A percentile compares a stretch with the other conserved stretches of the same genome.
These are phyloP conservation scores for Uropsilus gracilis DNA, from an alignment of 2,113 vertebrate species.

Conservation along the genomic window DNA sequence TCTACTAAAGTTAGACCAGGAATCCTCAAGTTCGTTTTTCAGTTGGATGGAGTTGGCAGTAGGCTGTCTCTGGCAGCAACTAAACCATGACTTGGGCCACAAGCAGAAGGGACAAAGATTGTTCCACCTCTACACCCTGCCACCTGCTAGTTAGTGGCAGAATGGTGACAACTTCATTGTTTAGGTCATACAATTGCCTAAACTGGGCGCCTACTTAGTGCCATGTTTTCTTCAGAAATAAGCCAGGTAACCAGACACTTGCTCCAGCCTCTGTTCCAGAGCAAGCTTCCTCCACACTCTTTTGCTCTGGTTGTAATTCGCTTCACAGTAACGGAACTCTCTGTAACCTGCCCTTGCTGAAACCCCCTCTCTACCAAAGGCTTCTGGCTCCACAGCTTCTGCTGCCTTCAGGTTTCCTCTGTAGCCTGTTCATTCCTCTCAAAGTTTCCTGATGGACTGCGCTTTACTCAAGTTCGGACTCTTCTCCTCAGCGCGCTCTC, in stretches of 20 bases:
- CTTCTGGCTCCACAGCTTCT: neutral
- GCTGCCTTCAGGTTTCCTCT: neutral
- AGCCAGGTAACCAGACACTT: neutral
- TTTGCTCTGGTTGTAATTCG: no score
- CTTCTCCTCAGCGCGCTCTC: neutral
- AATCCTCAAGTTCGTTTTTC: neutral
- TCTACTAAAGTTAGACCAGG: neutral
- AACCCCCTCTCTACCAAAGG: no score
- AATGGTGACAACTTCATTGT: neutral
- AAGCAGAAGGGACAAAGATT: neutral
- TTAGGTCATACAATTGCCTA: neutral
- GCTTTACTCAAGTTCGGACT: neutral
- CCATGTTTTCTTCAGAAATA: neutral
- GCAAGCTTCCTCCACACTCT: neutral
- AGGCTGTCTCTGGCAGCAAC: neutral
- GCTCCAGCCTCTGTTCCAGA: neutral
- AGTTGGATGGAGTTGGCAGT: neutral
- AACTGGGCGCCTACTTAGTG: neutral
- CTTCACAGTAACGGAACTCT: neutral
- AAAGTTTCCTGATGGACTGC: neutral
- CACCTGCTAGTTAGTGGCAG: neutral
- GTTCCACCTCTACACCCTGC: no score
- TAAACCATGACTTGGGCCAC: neutral
- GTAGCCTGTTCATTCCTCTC: neutral
- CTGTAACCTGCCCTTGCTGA: neutral